Evolutionary conservation across 2,888 invertebrate species (phyloP), one percentile per base, ranked within the genome.

Genomic region (Saturnia pavonia): DNA sequence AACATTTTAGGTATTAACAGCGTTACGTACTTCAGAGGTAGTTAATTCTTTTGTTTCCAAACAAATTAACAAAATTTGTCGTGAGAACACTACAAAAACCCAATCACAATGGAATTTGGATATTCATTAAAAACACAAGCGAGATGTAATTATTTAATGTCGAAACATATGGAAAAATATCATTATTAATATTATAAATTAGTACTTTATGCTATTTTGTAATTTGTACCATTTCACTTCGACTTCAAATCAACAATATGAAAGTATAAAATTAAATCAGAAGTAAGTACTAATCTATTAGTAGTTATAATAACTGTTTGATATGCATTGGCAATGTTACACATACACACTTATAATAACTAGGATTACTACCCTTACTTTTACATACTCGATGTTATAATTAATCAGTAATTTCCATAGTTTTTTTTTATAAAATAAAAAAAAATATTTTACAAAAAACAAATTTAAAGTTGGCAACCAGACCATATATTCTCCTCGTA

Each of bases 11-110:
- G 57, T 60, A 60, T 80, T 85, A 80, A 83, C 86, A 85, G 86
- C 80, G 82, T 74, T 74, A 72, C 57, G 25, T 60, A 60, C 57
- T 60, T 34, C 14, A 14, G 57, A 4, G 70, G 76, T 77, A 77
- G 78, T 84, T 84, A 82, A 87, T 88, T 89, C 85, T 79, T 87
- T 89, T 89, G 88, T 89, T 81, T 85, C 79, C 73, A 81, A 82
- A 85, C 77, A 75, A 68, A 77, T 77, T 72, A 77, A 77, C 74
- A 67, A 71, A 77, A 81, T 82, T 81, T 80, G 75, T 77, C 80
- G 83, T 83, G 85, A 80, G 82, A 85, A 84, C 80, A 79, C 72
- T 70, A 71, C 71, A 78, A 75, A 75, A 78, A 75, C 74, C 70
- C 68, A 71, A 72, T 71, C 70, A 75, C 81, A 79, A 85, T 84